phyloP scores from a whole-genome alignment of 1,140 invertebrate genomes.

The Ylistrum balloti region DNA sequence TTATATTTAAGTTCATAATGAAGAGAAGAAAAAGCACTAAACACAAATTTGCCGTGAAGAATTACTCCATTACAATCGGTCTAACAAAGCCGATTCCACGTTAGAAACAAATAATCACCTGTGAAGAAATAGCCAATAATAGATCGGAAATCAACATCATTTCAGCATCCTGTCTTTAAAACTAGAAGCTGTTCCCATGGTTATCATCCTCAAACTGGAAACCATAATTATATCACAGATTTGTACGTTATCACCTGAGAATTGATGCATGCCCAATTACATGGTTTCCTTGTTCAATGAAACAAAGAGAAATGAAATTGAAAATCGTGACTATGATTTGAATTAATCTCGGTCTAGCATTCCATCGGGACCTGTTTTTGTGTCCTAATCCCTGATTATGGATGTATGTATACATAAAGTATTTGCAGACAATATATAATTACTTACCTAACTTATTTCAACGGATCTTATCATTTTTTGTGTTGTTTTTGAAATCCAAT shows the following conservation, averaged over 20 bases:
- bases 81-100: conserved; percentile 17
- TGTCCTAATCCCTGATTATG: neutral
- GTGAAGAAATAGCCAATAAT: neutral
- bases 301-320: neutral
- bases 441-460: no score
- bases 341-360: neutral
- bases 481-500: no score
- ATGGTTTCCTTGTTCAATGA: neutral
- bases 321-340: neutral
- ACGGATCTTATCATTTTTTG: no score
- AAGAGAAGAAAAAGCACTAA: neutral
- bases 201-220: neutral
- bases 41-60: neutral
- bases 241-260: neutral
- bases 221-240: conserved; percentile 3
- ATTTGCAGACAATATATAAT: no score
- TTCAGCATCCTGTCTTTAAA: neutral
- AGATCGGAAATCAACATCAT: conserved; percentile 12
- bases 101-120: neutral
- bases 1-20: neutral
- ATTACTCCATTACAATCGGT: neutral
- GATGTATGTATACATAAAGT: no score
- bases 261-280: neutral
- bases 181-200: neutral
- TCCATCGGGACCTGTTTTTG: neutral